Evolutionary conservation across 1,140 invertebrate species (phyloP).

Genomic region (Brachionus asplanchnoidis): DNA sequence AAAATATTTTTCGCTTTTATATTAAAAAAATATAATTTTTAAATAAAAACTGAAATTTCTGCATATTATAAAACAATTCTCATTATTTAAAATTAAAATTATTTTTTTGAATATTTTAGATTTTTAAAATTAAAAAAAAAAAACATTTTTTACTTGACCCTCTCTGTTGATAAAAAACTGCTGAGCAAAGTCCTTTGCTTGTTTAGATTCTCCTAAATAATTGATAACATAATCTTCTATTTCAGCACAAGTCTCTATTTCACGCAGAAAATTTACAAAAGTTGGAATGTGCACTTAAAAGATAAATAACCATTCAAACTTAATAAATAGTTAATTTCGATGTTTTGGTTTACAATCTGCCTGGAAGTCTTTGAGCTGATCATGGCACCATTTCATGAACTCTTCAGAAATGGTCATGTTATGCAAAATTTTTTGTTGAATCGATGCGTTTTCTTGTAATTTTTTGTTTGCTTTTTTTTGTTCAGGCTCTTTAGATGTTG

Average conservation of each 20-base stretch:
- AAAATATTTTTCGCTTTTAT: too few relatives aligned
- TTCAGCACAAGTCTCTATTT: slow-evolving; percentile 33
- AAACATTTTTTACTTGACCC: not conserved
- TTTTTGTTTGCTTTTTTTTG: not conserved
- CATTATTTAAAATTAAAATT: not conserved
- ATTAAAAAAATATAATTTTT: too few relatives aligned
- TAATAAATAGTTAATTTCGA: not conserved
- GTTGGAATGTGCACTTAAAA: slow-evolving; percentile 30
- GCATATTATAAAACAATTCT: not conserved
- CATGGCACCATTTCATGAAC: slow-evolving; percentile 40
- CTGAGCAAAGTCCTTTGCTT: slow-evolving; percentile 39
- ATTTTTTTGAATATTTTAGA: not conserved
- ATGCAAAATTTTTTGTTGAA: not conserved
- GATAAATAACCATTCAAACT: not conserved
- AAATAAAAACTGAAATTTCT: too few relatives aligned
- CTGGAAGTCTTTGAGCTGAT: slow-evolving; percentile 32
- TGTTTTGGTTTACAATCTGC: slow-evolving; percentile 3
- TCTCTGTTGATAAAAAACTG: slow-evolving; percentile 39
- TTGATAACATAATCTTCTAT: slow-evolving; percentile 36
- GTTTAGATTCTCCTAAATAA: slow-evolving; percentile 34
- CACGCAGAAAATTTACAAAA: slow-evolving; percentile 33
- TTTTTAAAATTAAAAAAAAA: not conserved
- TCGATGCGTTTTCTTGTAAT: not conserved
- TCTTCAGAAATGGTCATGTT: slow-evolving; percentile 35
- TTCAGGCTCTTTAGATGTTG: not conserved